A percentile compares a stretch with the other conserved stretches of the same genome.
phyloP scores from a whole-genome alignment of 2,888 invertebrate species.

The Aporophyla nigra region DNA sequence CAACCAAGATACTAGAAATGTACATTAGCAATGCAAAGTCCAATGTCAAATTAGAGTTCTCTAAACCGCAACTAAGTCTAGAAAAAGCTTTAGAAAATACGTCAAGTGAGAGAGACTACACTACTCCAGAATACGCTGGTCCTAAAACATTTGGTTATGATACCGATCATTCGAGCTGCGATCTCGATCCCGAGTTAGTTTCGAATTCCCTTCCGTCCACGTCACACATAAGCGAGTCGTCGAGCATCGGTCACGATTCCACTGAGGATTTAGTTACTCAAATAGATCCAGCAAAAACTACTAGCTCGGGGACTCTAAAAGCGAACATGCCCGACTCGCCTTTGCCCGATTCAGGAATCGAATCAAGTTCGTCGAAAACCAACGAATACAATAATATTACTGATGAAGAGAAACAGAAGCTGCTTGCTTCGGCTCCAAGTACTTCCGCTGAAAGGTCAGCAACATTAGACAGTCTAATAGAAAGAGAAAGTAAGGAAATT shows the following conservation, averaged over 20 bases:
- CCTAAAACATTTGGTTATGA: slow-evolving; percentile 84
- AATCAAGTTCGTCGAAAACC: slow-evolving; percentile 83
- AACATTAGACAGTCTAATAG: slow-evolving; percentile 80
- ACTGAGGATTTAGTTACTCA: slow-evolving; percentile 88
- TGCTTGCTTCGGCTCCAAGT: slow-evolving; percentile 76
- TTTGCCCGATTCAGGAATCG: slow-evolving; percentile 86
- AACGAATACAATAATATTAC: slow-evolving; percentile 94
- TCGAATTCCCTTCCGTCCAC: slow-evolving; percentile 89
- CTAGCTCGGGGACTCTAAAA: slow-evolving; percentile 68
- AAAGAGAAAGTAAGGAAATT: slow-evolving; percentile 85
- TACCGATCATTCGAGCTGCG: slow-evolving; percentile 89
- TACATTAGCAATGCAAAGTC: slow-evolving; percentile 91
- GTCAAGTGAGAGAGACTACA: slow-evolving; percentile 86
- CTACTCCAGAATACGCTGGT: slow-evolving; percentile 85
- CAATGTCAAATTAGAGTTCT: slow-evolving; percentile 91
- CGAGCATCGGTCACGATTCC: slow-evolving; percentile 87
- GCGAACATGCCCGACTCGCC: slow-evolving; percentile 89
- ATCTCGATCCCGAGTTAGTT: slow-evolving; percentile 88
- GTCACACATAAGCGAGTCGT: slow-evolving; percentile 88
- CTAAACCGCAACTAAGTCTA: slow-evolving; percentile 94
- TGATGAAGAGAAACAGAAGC: slow-evolving; percentile 97
- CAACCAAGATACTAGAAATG: slow-evolving; percentile 92
- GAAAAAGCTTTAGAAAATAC: slow-evolving; percentile 93
- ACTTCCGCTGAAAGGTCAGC: slow-evolving; percentile 73
- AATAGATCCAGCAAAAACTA: slow-evolving; percentile 77